A percentile compares a stretch with the other conserved stretches of the same genome.
Conservation (phyloP, 2,797 vertebrate genomes). For the Pitangus sulphuratus region DNA sequence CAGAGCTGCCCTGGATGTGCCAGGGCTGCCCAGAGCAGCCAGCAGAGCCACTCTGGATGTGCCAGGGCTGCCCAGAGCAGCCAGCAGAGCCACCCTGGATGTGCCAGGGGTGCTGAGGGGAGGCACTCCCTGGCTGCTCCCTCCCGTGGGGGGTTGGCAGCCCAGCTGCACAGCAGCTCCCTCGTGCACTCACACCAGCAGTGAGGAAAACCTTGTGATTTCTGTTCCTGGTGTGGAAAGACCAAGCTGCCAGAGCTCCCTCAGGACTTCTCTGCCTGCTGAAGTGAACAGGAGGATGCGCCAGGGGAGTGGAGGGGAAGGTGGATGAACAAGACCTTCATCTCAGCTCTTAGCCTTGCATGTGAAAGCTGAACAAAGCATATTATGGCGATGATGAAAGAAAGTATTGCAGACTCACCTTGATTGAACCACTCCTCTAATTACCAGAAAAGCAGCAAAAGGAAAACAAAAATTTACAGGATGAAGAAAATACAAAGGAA, state of each 20-base stretch:
- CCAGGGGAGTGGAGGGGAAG: background rate
- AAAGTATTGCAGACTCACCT: conserved; percentile 84
- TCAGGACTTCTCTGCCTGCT: background rate
- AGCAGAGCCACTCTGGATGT: too few relatives aligned
- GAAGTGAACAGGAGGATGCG: background rate
- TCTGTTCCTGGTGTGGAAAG: background rate
- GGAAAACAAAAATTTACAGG: conserved; percentile 83
- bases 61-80: too few relatives aligned
- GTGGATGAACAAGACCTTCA: background rate
- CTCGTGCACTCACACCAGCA: background rate
- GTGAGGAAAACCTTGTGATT: background rate
- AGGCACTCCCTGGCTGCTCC: background rate
- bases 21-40: too few relatives aligned
- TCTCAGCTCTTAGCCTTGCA: conserved; percentile 12
- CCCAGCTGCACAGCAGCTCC: background rate
- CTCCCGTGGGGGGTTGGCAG: background rate
- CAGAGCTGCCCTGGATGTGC: too few relatives aligned
- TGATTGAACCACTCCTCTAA: conserved; percentile 95
- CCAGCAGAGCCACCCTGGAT: too few relatives aligned
- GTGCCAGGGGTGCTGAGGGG: background rate
- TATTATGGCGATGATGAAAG: conserved; percentile 35
- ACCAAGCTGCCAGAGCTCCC: background rate
- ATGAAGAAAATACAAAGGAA: conserved; percentile 69
- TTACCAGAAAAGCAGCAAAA: conserved; percentile 80
- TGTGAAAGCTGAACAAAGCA: conserved; percentile 42